phyloP scores from a whole-genome alignment of 2,113 vertebrate genomes.

The Gnathonemus echidnorhynchus region DNA sequence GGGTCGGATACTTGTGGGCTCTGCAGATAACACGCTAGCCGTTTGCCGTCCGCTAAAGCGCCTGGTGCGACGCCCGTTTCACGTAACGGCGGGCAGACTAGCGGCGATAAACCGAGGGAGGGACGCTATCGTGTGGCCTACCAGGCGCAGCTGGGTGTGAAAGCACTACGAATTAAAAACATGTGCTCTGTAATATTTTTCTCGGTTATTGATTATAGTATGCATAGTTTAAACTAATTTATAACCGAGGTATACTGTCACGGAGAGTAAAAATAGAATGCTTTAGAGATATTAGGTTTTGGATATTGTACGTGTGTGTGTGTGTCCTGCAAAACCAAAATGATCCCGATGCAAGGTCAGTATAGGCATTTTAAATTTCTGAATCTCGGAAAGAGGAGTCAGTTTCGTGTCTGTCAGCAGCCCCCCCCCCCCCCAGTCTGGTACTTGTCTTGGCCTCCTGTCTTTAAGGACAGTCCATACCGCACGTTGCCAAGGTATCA shows the following conservation, averaged over 20 bases:
- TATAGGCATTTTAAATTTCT: not conserved
- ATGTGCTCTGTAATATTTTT: not conserved
- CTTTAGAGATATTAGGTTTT: not conserved
- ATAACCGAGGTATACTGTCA: not conserved
- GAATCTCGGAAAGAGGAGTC: not conserved
- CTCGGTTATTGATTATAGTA: not conserved
- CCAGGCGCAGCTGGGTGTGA: not conserved
- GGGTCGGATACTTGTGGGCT: not conserved
- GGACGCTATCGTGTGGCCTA: not conserved
- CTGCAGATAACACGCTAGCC: not conserved
- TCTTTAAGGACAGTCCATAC: not conserved
- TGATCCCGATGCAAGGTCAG: not conserved
- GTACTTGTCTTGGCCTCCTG: not conserved
- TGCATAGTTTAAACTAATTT: not conserved
- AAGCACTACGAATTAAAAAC: not conserved
- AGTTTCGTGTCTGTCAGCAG: not conserved
- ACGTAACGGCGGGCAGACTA: not conserved
- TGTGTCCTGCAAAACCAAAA: not conserved
- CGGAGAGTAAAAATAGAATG: not conserved
- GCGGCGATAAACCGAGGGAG: not conserved
- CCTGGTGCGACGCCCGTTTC: constrained; percentile 18
- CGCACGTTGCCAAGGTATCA: not conserved
- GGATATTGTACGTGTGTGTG: not conserved
- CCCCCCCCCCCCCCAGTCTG: not conserved
- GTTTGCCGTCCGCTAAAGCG: constrained; percentile 22